Conservation (phyloP, 2,888 invertebrate species). For the Petrolisthes cinctipes region DNA sequence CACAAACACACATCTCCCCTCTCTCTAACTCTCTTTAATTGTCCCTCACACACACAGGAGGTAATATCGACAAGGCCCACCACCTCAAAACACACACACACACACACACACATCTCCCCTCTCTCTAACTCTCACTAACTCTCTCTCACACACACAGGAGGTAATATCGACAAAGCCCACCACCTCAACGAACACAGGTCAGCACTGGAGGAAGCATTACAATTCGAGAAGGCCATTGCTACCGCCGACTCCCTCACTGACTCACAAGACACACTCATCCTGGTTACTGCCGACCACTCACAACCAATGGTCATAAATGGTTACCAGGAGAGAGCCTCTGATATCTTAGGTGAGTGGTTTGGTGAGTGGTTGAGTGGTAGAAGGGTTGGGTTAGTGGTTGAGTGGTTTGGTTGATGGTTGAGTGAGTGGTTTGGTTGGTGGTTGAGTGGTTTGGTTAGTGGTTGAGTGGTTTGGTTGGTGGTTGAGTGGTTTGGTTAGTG, state of each 20-base stretch:
- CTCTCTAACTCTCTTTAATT: background rate
- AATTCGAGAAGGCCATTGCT: slow-evolving; percentile 81
- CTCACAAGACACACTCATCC: slow-evolving; percentile 80
- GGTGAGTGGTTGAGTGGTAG: background rate
- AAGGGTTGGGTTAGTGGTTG: background rate
- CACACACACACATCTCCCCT: background rate
- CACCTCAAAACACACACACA: background rate
- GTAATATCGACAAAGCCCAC: slow-evolving; percentile 84
- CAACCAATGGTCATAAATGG: slow-evolving; percentile 84
- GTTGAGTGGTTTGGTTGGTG: too few relatives aligned
- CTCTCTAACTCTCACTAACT: background rate
- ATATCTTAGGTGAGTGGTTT: slow-evolving; percentile 77
- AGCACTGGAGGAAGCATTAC: slow-evolving; percentile 84
- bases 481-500: too few relatives aligned
- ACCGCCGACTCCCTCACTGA: slow-evolving; percentile 76
- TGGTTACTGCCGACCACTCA: slow-evolving; percentile 84
- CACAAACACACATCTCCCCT: too few relatives aligned
- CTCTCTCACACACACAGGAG: slow-evolving; percentile 69
- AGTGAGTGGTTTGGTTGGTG: background rate
- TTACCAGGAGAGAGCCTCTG: slow-evolving; percentile 78
- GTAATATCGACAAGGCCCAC: background rate
- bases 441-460: too few relatives aligned
- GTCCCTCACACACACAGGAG: background rate
- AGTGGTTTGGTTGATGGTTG: background rate
- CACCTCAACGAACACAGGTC: slow-evolving; percentile 80